phyloP scores from a whole-genome alignment of 92 coral and sea anemone species.

The Porites cylindrica region DNA sequence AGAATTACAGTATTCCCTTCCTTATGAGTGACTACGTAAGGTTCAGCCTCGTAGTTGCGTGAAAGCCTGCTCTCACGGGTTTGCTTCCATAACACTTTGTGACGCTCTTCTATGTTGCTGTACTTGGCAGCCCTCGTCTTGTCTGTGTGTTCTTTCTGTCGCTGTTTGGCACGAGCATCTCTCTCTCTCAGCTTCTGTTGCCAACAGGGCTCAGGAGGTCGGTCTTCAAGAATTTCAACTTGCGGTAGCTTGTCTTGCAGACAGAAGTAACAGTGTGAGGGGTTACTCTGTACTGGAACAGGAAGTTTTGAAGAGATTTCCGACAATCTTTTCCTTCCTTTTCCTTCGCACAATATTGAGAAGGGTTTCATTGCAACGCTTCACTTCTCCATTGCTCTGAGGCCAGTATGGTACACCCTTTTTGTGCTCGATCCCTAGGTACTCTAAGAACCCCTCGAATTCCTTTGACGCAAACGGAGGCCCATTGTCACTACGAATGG shows the following conservation, averaged over 20 bases:
- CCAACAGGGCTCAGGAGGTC: conserved; percentile 63
- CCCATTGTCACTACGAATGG: conserved; percentile 64
- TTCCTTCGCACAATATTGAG: conserved; percentile 9
- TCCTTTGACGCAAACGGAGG: conserved; percentile 54
- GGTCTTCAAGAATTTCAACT: conserved; percentile 44
- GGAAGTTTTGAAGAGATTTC: conserved; percentile 58
- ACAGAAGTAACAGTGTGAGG: conserved; percentile 68
- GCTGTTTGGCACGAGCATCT: conserved; percentile 56
- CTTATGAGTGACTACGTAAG: conserved; percentile 62
- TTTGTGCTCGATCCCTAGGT: no score
- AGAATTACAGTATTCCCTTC: conserved; percentile 58
- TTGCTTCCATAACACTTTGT: conserved; percentile 61
- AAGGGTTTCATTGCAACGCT: no score
- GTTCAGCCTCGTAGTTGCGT: conserved; percentile 54
- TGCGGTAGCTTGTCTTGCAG: conserved; percentile 62
- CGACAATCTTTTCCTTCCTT: conserved; percentile 61
- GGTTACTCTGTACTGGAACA: conserved; percentile 69
- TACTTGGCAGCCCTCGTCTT: conserved; percentile 44
- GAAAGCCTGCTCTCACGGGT: conserved; percentile 55
- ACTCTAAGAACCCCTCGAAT: no score
- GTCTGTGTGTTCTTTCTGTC: conserved; percentile 69
- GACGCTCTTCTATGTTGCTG: conserved; percentile 61
- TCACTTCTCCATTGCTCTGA: no score
- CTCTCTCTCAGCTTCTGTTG: conserved; percentile 61
- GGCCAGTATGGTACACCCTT: no score